A percentile compares a stretch with the other conserved stretches of the same genome.
phyloP scores from a whole-genome alignment of 2,797 vertebrate genomes.

The Peromyscus nudipes region DNA sequence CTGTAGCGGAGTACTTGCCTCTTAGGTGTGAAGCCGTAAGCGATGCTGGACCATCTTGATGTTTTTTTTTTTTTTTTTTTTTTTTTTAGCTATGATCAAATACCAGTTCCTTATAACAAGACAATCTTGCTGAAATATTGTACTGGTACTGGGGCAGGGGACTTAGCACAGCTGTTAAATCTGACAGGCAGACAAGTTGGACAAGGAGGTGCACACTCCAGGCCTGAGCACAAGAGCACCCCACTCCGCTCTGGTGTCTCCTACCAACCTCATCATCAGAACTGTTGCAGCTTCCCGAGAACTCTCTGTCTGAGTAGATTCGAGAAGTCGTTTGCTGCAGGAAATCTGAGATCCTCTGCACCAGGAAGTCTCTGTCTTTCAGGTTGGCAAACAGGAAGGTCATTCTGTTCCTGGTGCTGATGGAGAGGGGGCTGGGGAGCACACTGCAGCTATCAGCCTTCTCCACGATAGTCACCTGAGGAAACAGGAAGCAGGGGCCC shows the following conservation, averaged over 20 bases:
- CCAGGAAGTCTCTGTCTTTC: slow-evolving; percentile 98
- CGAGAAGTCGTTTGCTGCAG: slow-evolving; percentile 97
- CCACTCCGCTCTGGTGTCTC: neutral
- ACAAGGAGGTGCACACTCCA: neutral
- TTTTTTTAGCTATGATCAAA: neutral
- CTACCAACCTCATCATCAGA: slow-evolving; percentile 95
- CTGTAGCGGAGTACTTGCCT: neutral
- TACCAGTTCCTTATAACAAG: neutral
- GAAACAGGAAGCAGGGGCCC: slow-evolving; percentile 32
- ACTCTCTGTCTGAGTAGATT: slow-evolving; percentile 94
- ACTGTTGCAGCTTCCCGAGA: slow-evolving; percentile 94
- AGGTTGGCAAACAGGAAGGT: slow-evolving; percentile 98
- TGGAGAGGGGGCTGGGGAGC: slow-evolving; percentile 96
- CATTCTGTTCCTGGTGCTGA: slow-evolving; percentile 99
- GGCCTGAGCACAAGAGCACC: neutral
- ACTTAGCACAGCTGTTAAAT: neutral
- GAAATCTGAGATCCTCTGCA: slow-evolving; percentile 98
- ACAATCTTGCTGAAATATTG: neutral
- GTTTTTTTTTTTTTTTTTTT: neutral
- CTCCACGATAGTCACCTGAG: slow-evolving; percentile 98
- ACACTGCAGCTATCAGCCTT: slow-evolving; percentile 98
- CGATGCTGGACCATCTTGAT: neutral
- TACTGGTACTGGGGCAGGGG: neutral
- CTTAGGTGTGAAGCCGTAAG: neutral
- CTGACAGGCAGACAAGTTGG: neutral